A percentile compares a stretch with the other conserved stretches of the same genome.
Evolutionary conservation across 2,113 vertebrate species (phyloP).

Genomic region (Ceyx melanurus): DNA sequence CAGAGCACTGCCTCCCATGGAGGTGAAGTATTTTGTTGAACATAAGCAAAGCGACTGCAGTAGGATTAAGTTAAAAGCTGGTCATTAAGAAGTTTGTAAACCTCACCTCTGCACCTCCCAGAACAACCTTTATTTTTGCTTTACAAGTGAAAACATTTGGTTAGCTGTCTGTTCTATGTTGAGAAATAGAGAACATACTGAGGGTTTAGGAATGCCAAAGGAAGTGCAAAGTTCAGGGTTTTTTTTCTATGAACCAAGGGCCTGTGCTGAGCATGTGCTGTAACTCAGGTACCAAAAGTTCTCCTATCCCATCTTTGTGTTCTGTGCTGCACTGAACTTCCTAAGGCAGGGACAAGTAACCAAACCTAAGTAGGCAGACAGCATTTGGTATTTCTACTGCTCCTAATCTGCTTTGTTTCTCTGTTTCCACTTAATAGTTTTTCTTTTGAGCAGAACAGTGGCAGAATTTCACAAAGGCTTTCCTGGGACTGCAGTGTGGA

Average conservation of each 20-base stretch:
- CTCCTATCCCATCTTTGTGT: not conserved
- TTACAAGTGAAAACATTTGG: not conserved
- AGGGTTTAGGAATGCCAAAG: not conserved
- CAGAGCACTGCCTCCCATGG: not conserved
- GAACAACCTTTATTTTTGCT: not conserved
- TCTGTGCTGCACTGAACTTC: not conserved
- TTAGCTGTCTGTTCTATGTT: not conserved
- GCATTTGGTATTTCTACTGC: not conserved
- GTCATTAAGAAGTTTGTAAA: not conserved
- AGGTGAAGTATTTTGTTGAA: not conserved
- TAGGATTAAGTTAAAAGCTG: not conserved
- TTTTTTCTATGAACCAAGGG: not conserved
- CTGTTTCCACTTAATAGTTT: not conserved
- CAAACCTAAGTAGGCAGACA: not conserved
- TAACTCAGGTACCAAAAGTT: not conserved
- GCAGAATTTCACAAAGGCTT: not conserved
- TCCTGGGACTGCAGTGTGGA: not conserved
- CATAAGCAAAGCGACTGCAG: not conserved
- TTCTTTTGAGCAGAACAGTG: not conserved
- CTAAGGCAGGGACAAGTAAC: not conserved
- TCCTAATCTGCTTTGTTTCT: conserved; percentile 11
- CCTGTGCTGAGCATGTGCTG: not conserved
- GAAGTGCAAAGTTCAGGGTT: not conserved
- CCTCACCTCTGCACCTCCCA: not conserved
- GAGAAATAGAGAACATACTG: not conserved